Percentiles rank a stretch among this genome's conserved stretches.
These are phyloP conservation scores for Eilema sororculum DNA, from an alignment of 2,888 invertebrate genomes.

Conservation along the genomic window DNA sequence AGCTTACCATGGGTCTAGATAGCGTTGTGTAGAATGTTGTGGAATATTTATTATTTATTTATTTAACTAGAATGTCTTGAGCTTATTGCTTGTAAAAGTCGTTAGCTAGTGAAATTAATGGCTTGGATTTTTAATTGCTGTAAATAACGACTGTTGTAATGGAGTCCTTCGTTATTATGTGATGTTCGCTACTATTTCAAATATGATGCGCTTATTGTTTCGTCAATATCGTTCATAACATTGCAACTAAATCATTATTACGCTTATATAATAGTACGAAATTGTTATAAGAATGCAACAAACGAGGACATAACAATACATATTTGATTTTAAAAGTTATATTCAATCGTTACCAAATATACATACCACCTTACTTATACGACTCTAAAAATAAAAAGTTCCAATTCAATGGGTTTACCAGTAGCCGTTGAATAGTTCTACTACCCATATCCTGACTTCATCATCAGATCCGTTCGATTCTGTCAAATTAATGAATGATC, in stretches of 20 bases:
- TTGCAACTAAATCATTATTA: background rate
- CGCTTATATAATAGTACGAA: background rate
- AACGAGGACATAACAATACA: background rate
- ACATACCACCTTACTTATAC: background rate
- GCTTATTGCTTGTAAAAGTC: conserved; percentile 2
- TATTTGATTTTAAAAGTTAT: background rate
- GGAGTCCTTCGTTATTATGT: background rate
- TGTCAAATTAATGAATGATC: background rate
- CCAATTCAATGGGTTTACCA: background rate
- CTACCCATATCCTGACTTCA: no score
- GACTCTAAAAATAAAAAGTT: background rate
- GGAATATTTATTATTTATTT: no score
- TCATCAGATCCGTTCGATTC: background rate
- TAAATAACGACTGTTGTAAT: conserved; percentile 1
- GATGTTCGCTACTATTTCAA: background rate
- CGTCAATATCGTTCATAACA: conserved; percentile 1
- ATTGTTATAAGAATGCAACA: background rate
- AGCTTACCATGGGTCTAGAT: no score
- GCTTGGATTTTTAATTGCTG: conserved; percentile 7
- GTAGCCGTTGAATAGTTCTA: background rate
- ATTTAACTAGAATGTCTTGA: background rate
- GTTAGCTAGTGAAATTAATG: background rate
- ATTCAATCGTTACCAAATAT: background rate
- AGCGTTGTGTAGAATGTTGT: no score
- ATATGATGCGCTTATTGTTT: background rate